Evolutionary conservation across 2,888 invertebrate species (phyloP).

Genomic region (Morpho deidamia): DNA sequence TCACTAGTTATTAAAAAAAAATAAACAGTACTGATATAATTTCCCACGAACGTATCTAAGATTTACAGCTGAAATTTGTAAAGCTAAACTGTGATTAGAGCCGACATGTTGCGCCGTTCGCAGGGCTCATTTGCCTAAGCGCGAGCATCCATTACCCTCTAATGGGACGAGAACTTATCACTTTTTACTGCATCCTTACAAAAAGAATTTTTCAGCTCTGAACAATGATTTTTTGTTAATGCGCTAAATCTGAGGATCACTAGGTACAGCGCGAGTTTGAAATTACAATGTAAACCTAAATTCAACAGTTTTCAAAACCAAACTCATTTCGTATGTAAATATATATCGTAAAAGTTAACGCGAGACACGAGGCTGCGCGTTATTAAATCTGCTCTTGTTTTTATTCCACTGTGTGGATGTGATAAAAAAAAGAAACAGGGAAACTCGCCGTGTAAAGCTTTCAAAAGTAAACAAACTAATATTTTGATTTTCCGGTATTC

Average conservation of each 20-base stretch:
- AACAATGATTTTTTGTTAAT: too few species aligned
- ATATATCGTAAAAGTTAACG: slow-evolving; percentile 25
- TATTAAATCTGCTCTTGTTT: slow-evolving; percentile 4
- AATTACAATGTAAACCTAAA: background rate
- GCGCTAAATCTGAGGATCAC: too few species aligned
- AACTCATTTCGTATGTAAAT: slow-evolving; percentile 20
- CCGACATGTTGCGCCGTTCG: slow-evolving; percentile 8
- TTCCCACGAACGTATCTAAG: background rate
- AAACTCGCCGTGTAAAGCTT: too few species aligned
- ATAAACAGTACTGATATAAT: background rate
- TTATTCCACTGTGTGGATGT: too few species aligned
- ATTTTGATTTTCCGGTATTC: too few species aligned
- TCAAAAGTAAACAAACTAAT: too few species aligned
- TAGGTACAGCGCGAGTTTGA: background rate
- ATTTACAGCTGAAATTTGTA: background rate
- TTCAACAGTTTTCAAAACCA: slow-evolving; percentile 8
- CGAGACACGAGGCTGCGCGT: background rate
- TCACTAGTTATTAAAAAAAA: too few species aligned
- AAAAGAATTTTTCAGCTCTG: too few species aligned
- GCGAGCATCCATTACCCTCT: slow-evolving; percentile 7
- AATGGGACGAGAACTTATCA: slow-evolving; percentile 1
- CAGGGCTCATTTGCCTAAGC: slow-evolving; percentile 16
- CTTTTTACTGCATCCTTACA: background rate
- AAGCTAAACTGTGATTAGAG: slow-evolving; percentile 8
- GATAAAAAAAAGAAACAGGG: too few species aligned